phyloP scores from a whole-genome alignment of 2,797 vertebrate species.

The Catharus ustulatus region DNA sequence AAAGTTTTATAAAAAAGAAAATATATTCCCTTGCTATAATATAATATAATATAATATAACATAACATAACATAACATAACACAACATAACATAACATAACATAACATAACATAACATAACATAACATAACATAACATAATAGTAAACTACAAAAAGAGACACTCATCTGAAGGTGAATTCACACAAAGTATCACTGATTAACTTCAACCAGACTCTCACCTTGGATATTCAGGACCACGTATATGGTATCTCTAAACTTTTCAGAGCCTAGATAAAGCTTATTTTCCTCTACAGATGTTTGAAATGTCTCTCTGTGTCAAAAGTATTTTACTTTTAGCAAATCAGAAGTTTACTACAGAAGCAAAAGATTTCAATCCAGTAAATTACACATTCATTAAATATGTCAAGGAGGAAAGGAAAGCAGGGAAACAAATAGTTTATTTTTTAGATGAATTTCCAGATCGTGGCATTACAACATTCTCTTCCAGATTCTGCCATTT shows the following conservation, averaged over 20 bases:
- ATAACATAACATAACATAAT: no score
- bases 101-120: no score
- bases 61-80: no score
- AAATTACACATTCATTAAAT: not conserved
- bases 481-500: not conserved
- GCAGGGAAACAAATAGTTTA: not conserved
- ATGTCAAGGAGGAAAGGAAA: not conserved
- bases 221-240: not conserved
- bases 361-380: not conserved
- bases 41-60: not conserved
- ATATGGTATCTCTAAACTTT: not conserved
- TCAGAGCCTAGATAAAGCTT: not conserved
- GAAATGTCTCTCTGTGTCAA: not conserved
- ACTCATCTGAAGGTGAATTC: not conserved
- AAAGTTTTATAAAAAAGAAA: not conserved
- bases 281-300: not conserved
- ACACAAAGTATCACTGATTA: not conserved
- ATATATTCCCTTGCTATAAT: not conserved
- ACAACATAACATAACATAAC: no score
- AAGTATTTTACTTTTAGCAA: constrained; percentile 13
- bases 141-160: not conserved
- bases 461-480: not conserved
- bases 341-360: not conserved
- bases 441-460: not conserved
- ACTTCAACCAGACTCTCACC: not conserved